Evolutionary conservation across 2,888 invertebrate genomes (phyloP).

Genomic region (Rhagium mordax): DNA sequence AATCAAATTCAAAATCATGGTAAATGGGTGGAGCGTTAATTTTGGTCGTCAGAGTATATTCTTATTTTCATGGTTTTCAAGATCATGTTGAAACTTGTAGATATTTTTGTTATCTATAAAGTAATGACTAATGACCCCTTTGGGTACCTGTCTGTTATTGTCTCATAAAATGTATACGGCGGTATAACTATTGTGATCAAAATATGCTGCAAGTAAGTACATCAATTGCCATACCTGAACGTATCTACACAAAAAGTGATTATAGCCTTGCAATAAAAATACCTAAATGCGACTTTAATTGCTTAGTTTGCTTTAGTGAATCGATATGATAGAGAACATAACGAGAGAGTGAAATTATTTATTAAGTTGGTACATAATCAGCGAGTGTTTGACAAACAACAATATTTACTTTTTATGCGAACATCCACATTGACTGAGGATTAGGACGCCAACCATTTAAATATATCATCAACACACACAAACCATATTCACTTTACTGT

Average conservation of each 20-base stretch:
- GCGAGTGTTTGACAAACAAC: constrained; percentile 68
- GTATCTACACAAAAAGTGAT: constrained; percentile 30
- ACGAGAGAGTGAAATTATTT: constrained; percentile 58
- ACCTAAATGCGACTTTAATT: constrained; percentile 45
- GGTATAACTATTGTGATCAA: background rate
- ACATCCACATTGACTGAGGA: constrained; percentile 55
- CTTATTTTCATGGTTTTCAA: too few species aligned
- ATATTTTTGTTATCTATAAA: too few species aligned
- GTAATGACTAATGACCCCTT: too few species aligned
- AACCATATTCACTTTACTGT: constrained; percentile 38
- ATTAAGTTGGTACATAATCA: constrained; percentile 60
- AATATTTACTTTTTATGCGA: constrained; percentile 65
- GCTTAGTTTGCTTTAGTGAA: constrained; percentile 33
- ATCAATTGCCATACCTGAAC: background rate
- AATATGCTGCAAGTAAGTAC: background rate
- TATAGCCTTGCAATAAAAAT: constrained; percentile 30
- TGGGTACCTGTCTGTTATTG: background rate
- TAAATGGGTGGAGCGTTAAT: too few species aligned
- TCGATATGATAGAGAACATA: constrained; percentile 43
- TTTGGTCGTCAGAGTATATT: too few species aligned
- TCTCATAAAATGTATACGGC: constrained; percentile 3
- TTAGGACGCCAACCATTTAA: constrained; percentile 47
- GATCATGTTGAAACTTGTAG: too few species aligned
- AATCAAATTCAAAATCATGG: too few species aligned
- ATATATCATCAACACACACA: constrained; percentile 40